Conservation (phyloP, 2,797 vertebrate genomes). For the Iguana delicatissima region DNA sequence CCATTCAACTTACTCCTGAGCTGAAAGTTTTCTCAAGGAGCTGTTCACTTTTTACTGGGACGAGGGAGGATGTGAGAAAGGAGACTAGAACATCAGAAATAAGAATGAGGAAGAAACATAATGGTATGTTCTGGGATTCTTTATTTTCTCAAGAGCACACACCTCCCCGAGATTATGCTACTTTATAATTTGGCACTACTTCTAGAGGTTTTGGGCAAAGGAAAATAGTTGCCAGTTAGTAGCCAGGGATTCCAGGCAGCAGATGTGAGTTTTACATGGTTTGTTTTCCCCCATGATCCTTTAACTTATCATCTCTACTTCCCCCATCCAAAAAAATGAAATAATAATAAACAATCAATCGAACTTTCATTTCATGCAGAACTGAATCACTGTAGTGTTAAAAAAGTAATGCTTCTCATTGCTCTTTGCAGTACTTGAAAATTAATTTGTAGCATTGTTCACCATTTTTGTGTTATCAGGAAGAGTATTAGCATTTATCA, state of each 20-base stretch:
- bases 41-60: background rate
- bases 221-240: background rate
- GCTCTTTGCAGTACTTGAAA: no score
- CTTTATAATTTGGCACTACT: background rate
- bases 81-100: background rate
- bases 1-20: background rate
- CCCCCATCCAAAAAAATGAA: no score
- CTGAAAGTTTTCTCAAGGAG: background rate
- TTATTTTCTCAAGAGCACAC: background rate
- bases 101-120: background rate
- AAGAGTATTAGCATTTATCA: no score
- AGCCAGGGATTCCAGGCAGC: background rate
- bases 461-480: no score
- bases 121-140: background rate
- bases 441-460: no score
- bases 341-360: no score
- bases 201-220: background rate
- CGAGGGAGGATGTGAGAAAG: background rate
- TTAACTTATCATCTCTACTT: background rate
- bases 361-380: no score
- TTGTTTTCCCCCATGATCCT: background rate
- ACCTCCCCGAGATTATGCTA: background rate
- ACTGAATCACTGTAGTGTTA: no score
- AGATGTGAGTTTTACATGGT: background rate
- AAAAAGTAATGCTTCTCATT: no score